Evolutionary conservation across 2,113 vertebrate genomes (phyloP), one percentile per base, ranked within the genome.

Genomic region (Pteruthius melanotis): DNA sequence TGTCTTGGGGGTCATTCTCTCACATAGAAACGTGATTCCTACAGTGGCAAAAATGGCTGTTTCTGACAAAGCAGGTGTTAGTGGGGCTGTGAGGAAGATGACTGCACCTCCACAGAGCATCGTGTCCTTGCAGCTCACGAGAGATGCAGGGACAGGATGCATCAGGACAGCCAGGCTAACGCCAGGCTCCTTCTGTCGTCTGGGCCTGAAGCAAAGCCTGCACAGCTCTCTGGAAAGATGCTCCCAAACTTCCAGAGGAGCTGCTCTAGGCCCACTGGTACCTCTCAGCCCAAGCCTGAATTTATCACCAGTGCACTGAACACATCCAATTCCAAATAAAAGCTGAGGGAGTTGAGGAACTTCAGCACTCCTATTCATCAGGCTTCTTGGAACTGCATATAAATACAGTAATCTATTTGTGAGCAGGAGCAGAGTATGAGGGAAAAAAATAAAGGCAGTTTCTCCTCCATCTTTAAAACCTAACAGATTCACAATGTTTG

Each of bases 381-480:
- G 75, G 74, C 31, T 50, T 49, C 14, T 3, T 69, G 83, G 57
- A 95, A 78, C 71, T 94, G 68, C 22, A 16, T 37, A 14, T 52
- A 40, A 15, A 54, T 31, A 72, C 79, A 93, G 92, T 53, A 94
- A 94, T 76, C 27, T 92, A 66, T 83, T 87, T 90, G 92, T 72
- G 88, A 93, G 33, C 22, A 57, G 21, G 20, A 87, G 76, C 52
- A 52, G 71, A 93, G 28, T 20, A 26, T 16, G 23, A 87, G 42
- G 57, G 68, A 6, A 90, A 66, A 66, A 89, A 87, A 69, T 40
- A 85, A 74, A 72, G 44, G 47, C 17, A 90, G 40, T 39, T 57
- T 75, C 23, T 89, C 49, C 30, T 76, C 66, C 7, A 2, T 42
- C 49, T 76, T 82, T 86, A 47, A 91, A 93, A 79, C 59, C 9